Evolutionary conservation across 1,140 invertebrate species (phyloP), one percentile per base, ranked within the genome.

Genomic region (Drosophila takahashii): DNA sequence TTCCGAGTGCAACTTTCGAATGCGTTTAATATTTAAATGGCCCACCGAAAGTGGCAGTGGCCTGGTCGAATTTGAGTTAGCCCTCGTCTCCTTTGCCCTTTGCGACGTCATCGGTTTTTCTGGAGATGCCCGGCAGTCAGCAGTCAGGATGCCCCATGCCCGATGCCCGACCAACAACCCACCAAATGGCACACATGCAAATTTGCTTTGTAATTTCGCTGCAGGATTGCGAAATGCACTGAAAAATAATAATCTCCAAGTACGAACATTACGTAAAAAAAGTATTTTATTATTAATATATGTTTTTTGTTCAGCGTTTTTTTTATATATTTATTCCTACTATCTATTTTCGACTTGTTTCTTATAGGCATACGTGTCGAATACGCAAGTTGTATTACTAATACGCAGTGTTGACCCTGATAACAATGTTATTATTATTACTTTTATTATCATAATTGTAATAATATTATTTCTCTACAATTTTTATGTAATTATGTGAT

Each of bases 11-110:
- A 58, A 70, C 65, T 77, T 77, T 62, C 65, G 69, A 69, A 77
- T 77, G 74, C 74, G 74, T 77, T 77, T 77, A 77, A 76, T 76
- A 77, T 76, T 76, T 77, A 77, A 77, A 70, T 77, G 39, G 58
- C 47, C 26, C 22, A 42, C 42, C 56, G 44, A 61, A 58, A 74
- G 56, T 42, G 57, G 51, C 62, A 73, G 22, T 22, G 22, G 22
- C 22, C 53, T 52, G 59, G 58, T 57, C 47, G 48, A 77, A 77
- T 57, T 74, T 15, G 15, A 18, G 32, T 11, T 16, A 13, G 26
- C 36, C 53, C 42, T 11, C 16, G 15, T 37, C 37, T 22, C 22
- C 22, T 22, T 22, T 22, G 22, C 22, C 22, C 44, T 22, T 45
- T 42, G 26, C 15, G 26, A 32, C 37, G 39, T 11, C 62, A 50